Base-by-base conservation (phyloP, 2,113 vertebrate genomes). In the Cranoglanis bouderius region DNA sequence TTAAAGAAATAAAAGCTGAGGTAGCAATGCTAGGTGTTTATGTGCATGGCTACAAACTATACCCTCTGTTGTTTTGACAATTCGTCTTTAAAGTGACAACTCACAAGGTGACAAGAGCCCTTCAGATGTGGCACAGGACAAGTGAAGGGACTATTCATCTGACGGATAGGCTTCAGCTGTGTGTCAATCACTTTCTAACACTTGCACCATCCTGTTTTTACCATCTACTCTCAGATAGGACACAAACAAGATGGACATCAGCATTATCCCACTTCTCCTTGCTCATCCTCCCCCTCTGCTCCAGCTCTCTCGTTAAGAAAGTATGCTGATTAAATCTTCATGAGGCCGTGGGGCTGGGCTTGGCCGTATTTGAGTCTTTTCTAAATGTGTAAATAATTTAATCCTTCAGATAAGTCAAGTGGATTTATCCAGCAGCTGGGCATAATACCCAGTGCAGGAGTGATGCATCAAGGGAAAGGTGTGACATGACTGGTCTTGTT, bases 341-440 rank as follows among this genome's bases (percentile, higher is more conserved):
- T 91, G 90, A 90, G 82, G 88, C 65, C 70, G 6, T 70, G 72
- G 46, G 67, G 85, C 84, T 90, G 81, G 82, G 87, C 88, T 91
- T 82, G 81, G 49, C 77, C 65, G 57, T 92, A 90, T 93, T 92
- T 90, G 72, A 91, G 77, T 88, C 86, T 91, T 92, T 90, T 89
- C 90, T 87, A 86, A 91, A 92, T 90, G 85, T 92, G 90, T 93
- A 90, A 93, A 92, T 93, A 92, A 91, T 90, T 90, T 89, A 91
- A 89, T 91, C 87, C 90, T 91, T 91, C 40, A 63, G 86, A 90
- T 88, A 89, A 90, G 88, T 88, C 88, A 88, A 91, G 90, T 89
- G 89, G 88, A 92, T 92, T 92, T 91, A 91, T 91, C 81, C 89
- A 86, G 26, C 57, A 49, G 74, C 85, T 59, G 38, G 65, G 51